Conservation (phyloP, 64 coral and sea anemone species). For the Pachyseris speciosa region DNA sequence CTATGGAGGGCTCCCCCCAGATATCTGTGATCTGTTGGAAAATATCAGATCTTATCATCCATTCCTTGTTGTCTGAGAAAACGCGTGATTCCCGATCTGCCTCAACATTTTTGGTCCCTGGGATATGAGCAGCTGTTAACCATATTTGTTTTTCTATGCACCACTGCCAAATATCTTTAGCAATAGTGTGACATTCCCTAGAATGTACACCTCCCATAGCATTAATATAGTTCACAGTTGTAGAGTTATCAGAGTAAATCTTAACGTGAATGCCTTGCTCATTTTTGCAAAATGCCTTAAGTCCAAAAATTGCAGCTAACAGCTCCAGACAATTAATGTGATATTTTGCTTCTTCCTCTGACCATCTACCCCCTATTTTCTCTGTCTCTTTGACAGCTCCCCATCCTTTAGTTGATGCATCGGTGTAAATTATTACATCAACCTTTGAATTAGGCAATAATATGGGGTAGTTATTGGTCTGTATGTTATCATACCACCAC, state of each 20-base stretch:
- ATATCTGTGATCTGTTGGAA: constrained; percentile 30
- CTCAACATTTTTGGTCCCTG: constrained; percentile 22
- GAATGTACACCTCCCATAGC: constrained; percentile 46
- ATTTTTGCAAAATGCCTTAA: constrained; percentile 58
- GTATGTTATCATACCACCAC: constrained; percentile 46
- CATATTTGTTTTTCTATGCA: constrained; percentile 56
- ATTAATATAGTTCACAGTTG: constrained; percentile 42
- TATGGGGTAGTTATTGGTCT: constrained; percentile 22
- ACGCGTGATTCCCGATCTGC: not conserved
- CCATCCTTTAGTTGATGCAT: constrained; percentile 40
- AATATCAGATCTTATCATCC: constrained; percentile 51
- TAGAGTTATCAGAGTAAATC: constrained; percentile 58
- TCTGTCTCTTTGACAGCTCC: not conserved
- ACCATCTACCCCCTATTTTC: constrained; percentile 62
- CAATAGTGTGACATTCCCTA: constrained; percentile 22
- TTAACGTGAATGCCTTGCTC: not conserved
- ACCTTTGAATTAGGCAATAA: constrained; percentile 35
- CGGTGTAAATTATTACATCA: constrained; percentile 8
- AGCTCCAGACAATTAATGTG: constrained; percentile 56
- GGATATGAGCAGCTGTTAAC: constrained; percentile 31
- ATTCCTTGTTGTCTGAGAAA: constrained; percentile 59
- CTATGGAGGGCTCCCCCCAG: constrained; percentile 26
- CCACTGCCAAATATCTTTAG: constrained; percentile 44
- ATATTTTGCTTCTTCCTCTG: constrained; percentile 4
- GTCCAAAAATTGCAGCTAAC: constrained; percentile 47